phyloP scores from a whole-genome alignment of 1,140 invertebrate genomes.

The Heliconius melpomene region DNA sequence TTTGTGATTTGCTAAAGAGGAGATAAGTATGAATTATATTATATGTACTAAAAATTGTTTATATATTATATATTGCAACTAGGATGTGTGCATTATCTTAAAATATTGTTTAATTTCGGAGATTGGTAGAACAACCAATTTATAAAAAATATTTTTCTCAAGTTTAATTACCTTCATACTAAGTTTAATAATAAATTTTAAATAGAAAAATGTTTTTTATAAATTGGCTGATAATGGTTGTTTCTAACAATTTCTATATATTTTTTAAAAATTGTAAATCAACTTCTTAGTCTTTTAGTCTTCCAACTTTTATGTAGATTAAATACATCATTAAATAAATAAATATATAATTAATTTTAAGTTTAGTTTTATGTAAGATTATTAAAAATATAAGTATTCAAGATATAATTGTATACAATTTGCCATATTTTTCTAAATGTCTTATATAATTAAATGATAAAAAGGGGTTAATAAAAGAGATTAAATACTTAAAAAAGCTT shows the following conservation, averaged over 20 bases:
- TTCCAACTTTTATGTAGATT: slow-evolving; percentile 18
- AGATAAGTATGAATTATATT: not conserved
- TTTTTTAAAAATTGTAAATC: not conserved
- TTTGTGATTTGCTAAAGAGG: not conserved
- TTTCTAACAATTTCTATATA: too few relatives aligned
- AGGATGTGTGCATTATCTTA: not conserved
- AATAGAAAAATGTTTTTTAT: not conserved
- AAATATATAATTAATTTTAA: too few relatives aligned
- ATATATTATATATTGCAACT: not conserved
- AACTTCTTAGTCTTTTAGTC: slow-evolving; percentile 25
- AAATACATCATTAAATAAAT: not conserved
- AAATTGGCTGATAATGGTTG: not conserved
- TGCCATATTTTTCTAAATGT: slow-evolving; percentile 18
- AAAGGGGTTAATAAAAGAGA: slow-evolving; percentile 29
- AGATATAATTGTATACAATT: slow-evolving; percentile 5
- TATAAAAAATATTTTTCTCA: too few relatives aligned
- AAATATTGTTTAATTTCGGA: too few relatives aligned
- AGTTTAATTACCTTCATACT: too few relatives aligned
- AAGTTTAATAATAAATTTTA: not conserved
- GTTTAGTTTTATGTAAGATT: not conserved
- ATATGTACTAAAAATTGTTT: not conserved
- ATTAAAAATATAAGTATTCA: not conserved
- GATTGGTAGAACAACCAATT: too few relatives aligned
- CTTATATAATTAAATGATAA: slow-evolving; percentile 14
- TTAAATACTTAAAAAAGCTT: slow-evolving; percentile 22